Evolutionary conservation across 2,113 vertebrate species (phyloP), one percentile per base, ranked within the genome.

Genomic region (Carassius gibelio): DNA sequence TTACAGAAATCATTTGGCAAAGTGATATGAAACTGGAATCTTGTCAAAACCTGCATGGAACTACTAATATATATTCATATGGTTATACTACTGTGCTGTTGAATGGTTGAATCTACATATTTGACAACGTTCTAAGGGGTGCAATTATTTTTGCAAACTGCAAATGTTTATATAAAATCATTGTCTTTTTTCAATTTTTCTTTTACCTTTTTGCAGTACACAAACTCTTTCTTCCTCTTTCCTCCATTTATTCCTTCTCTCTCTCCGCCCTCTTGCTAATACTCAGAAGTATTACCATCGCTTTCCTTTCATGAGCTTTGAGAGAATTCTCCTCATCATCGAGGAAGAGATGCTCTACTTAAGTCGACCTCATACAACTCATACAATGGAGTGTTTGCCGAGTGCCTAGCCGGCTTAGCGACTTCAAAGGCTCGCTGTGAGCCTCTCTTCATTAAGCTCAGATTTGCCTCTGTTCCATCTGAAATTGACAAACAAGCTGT

Each of bases 341-440:
- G 13, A 64, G 38, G 38, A 86, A 52, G 72, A 64, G 72, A 82
- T 69, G 48, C 80, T 72, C 69, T 38, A 26, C 80, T 64, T 48
- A 75, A 66, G 55, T 75, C 79, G 15, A 57, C 38, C 61, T 59
- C 64, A n/a, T 7, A 30, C 66, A 72, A 55, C 66, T 82, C 50
- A 72, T 71, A 87, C 52, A 50, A 75, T 77, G 30, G 55, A 52
- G 66, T 88, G 38, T 87, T 84, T 84, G 69, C 77, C 5, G 34
- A 76, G 81, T 75, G 71, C 80, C 36, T 57, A 21, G 23, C 23
- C n/a, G 36, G 61, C 71, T 86, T 86, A 69, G 72, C 5, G 42
- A 86, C 79, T 83, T 86, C 79, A 86, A 86, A 86, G 85, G 45
- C 66, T 30, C 11, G 2, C 59, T 64, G 71, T 38, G 59, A 75